Evolutionary conservation across 2,113 vertebrate species (phyloP).

Genomic region (Rhombomys opimus): DNA sequence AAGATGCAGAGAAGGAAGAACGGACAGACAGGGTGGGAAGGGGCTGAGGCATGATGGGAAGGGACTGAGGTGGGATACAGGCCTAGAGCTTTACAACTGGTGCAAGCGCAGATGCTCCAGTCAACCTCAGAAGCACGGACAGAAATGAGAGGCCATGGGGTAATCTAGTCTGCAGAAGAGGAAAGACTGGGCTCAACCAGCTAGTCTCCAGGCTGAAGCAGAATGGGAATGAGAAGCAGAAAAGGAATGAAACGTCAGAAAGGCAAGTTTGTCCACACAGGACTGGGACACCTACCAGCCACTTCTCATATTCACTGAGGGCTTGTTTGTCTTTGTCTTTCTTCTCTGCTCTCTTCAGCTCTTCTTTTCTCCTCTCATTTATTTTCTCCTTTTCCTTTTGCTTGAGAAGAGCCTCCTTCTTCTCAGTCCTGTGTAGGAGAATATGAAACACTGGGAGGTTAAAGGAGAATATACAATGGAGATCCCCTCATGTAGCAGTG

Average conservation of each 20-base stretch:
- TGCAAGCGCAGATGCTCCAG: background rate
- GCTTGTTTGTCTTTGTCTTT: constrained; percentile 92
- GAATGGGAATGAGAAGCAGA: background rate
- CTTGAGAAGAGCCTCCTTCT: constrained; percentile 89
- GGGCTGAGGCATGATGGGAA: too few relatives aligned
- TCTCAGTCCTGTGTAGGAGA: constrained; percentile 88
- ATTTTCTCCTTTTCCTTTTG: constrained; percentile 87
- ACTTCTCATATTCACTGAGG: constrained; percentile 92
- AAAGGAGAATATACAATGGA: background rate
- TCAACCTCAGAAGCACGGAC: background rate
- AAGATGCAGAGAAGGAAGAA: background rate
- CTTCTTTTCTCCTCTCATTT: constrained; percentile 85
- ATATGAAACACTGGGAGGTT: constrained; percentile 41
- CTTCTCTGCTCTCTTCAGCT: constrained; percentile 89
- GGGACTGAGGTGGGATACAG: background rate
- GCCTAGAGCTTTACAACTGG: background rate
- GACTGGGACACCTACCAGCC: constrained; percentile 91
- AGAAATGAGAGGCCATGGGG: background rate
- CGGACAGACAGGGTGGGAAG: background rate
- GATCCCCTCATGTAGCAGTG: background rate
- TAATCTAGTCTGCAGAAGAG: background rate
- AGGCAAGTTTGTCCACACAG: background rate
- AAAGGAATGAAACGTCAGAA: background rate
- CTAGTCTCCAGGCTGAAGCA: background rate
- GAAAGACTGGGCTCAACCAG: background rate